Evolutionary conservation across 2,888 invertebrate species (phyloP).

Genomic region (Lamellibrachia satsuma): DNA sequence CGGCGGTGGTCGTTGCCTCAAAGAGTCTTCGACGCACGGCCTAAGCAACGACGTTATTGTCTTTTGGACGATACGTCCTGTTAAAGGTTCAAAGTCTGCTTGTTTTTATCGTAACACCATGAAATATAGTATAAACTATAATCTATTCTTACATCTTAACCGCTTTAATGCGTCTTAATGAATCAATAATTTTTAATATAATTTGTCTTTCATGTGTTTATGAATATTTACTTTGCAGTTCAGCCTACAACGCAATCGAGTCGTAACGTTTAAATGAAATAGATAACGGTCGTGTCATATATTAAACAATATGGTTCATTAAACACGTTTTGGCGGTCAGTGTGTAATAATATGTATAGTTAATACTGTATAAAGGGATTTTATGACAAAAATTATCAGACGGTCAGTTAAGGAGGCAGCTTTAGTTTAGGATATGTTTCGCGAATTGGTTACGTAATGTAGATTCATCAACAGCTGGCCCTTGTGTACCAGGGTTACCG

Average conservation of each 20-base stretch:
- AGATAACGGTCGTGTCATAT: not conserved
- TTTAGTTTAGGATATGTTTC: not conserved
- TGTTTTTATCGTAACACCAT: not conserved
- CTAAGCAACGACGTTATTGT: not conserved
- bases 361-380: not conserved
- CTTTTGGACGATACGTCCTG: not conserved
- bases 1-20: not conserved
- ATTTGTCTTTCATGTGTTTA: not conserved
- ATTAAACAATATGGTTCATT: not conserved
- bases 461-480: not conserved
- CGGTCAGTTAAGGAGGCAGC: not conserved
- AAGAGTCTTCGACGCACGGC: not conserved
- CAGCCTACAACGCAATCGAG: not conserved
- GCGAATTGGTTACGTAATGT: not conserved
- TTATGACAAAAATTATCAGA: not conserved
- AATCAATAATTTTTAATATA: not conserved
- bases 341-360: not conserved
- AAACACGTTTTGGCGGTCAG: not conserved
- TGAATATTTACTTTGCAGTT: not conserved
- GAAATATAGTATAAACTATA: not conserved
- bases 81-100: not conserved
- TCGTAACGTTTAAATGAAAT: not conserved
- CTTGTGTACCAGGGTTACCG: not conserved
- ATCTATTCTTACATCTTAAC: not conserved
- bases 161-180: not conserved